phyloP scores from a whole-genome alignment of 92 coral and sea anemone genomes.

The Pocillopora meandrina region DNA sequence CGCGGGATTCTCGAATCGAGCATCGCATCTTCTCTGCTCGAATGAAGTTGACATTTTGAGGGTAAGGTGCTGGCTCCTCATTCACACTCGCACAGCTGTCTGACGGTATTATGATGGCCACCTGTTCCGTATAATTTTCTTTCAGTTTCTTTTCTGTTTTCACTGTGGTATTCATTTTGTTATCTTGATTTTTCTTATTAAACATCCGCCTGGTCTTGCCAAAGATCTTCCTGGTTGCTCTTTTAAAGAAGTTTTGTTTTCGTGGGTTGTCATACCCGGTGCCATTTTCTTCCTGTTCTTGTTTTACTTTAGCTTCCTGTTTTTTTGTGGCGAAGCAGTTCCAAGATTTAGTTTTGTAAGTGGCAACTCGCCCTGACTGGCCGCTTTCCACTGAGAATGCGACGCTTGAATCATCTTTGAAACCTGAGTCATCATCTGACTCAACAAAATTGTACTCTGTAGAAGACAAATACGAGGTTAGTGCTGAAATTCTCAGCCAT shows the following conservation, averaged over 20 bases:
- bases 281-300: constrained; percentile 10
- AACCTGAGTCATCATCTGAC: constrained; percentile 47
- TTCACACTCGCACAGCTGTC: constrained; percentile 26
- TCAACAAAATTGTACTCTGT: constrained; percentile 25
- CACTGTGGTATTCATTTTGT: not conserved
- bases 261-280: not conserved
- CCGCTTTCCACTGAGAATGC: constrained; percentile 18
- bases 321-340: constrained; percentile 9
- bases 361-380: not conserved
- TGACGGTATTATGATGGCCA: constrained; percentile 27
- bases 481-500: too few relatives aligned
- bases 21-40: constrained; percentile 28
- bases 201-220: constrained; percentile 38
- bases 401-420: constrained; percentile 39
- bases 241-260: constrained; percentile 45
- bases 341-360: constrained; percentile 26
- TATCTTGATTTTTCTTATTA: constrained; percentile 9
- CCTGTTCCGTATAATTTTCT: constrained; percentile 16
- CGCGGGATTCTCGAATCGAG: constrained; percentile 44
- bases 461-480: not conserved
- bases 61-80: constrained; percentile 2
- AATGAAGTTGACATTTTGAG: constrained; percentile 14
- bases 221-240: constrained; percentile 43
- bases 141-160: not conserved
- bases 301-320: not conserved